These are phyloP conservation scores for Dipodomys spectabilis DNA, from an alignment of 2,113 vertebrate genomes.

Conservation along the genomic window DNA sequence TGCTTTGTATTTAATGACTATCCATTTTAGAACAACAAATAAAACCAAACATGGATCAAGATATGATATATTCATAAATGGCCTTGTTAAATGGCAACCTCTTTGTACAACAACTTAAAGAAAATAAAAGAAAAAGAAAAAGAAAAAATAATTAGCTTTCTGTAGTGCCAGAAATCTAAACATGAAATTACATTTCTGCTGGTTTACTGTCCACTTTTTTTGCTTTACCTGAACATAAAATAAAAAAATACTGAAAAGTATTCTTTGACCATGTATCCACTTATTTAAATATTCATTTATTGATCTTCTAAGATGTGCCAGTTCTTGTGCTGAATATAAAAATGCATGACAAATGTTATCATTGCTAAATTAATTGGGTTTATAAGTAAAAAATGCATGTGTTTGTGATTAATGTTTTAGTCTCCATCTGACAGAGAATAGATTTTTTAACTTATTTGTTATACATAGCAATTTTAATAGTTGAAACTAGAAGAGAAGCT, in stretches of 20 bases:
- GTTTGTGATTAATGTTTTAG: neutral
- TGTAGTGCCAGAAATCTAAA: neutral
- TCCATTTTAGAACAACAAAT: neutral
- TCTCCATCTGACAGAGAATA: neutral
- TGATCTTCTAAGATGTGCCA: neutral
- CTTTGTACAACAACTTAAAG: no score
- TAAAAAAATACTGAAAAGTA: neutral
- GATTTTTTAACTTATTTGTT: conserved; percentile 2
- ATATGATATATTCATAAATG: no score
- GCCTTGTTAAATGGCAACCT: no score
- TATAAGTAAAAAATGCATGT: neutral
- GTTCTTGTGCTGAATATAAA: neutral
- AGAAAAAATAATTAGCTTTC: neutral
- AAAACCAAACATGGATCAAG: no score
- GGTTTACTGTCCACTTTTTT: no score
- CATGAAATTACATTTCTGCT: neutral
- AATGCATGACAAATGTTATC: neutral
- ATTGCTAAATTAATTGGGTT: neutral
- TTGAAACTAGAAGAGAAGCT: neutral
- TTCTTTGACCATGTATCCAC: neutral
- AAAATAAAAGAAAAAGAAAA: no score
- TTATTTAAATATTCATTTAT: conserved; percentile 24
- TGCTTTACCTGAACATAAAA: neutral
- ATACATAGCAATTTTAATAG: neutral
- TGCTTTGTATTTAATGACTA: neutral